Evolutionary conservation across 2,797 vertebrate species (phyloP), one percentile per base, ranked within the genome.

Genomic region (Alectoris magna): DNA sequence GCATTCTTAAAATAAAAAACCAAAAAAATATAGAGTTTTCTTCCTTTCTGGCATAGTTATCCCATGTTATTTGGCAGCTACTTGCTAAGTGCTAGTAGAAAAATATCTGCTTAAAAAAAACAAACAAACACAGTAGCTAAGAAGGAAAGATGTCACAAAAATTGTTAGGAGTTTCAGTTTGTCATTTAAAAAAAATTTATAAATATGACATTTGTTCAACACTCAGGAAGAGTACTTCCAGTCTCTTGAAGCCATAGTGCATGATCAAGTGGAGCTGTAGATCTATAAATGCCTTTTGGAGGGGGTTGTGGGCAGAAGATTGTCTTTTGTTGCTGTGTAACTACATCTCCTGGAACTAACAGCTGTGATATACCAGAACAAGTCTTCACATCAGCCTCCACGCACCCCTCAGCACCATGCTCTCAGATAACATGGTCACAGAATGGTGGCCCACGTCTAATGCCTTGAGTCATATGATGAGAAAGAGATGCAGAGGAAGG

Each of bases 121-220:
- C 60, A 14, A 81, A 56, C 9, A 12, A 83, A n/a, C 16, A 63
- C 46, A 78, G 9, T 0, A 10, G 16, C 12, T 75, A 16, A 14
- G 38, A 34, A 38, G 2, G 1, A 27, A 55, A 75, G 8, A 9
- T 0, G 0, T 16, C 49, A 66, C 6, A 62, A 60, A 14, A 81
- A 56, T 39, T 39, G 39, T 39, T 39, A 39, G 39, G 39, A 39
- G 39, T 39, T 39, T 39, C 39, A 39, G 39, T 39, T 39, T 39
- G 39, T 39, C 39, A 39, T 39, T 9, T 76, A 64, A 87, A 63
- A 31, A 67, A 78, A 64, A 85, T 7, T 10, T 23, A 69, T 84
- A 91, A 77, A 49, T 46, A 14, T 14, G 59, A 43, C 6, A 48
- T 39, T 78, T 4, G 1, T 66, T 84, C 23, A 34, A 16, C 49